Percentiles rank a stretch among this genome's conserved stretches.
phyloP scores from a whole-genome alignment of 1,140 invertebrate species.

The Lineus longissimus region DNA sequence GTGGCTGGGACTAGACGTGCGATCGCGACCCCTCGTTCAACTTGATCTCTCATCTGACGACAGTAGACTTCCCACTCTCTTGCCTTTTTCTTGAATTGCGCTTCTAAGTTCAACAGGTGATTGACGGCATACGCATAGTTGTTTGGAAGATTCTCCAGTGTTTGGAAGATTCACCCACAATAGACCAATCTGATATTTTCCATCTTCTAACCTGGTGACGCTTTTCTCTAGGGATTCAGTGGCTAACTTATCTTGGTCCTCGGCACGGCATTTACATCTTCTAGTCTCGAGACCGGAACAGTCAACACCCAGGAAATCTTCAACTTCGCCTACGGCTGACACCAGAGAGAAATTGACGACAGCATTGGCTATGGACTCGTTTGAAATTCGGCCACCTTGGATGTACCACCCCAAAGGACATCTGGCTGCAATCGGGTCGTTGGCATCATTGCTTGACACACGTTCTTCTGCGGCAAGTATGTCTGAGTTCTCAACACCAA shows the following conservation, averaged over 20 bases:
- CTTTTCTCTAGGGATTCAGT: background rate
- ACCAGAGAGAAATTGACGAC: background rate
- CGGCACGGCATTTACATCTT: background rate
- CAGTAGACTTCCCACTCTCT: too few species aligned
- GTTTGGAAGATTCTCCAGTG: background rate
- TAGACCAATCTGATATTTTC: background rate
- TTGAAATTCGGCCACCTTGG: background rate
- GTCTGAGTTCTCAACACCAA: background rate
- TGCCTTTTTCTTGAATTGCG: too few species aligned
- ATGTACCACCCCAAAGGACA: constrained; percentile 2
- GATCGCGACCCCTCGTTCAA: too few species aligned
- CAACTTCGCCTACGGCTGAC: background rate
- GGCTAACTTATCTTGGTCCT: background rate
- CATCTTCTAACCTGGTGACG: background rate
- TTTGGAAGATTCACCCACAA: too few species aligned
- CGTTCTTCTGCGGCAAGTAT: background rate
- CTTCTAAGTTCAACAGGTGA: too few species aligned
- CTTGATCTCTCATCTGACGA: too few species aligned
- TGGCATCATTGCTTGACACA: background rate
- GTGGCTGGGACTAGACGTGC: too few species aligned
- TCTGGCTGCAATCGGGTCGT: background rate
- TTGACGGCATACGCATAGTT: background rate
- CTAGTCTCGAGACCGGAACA: background rate
- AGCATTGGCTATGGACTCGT: background rate
- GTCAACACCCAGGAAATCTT: constrained; percentile 1